A percentile compares a stretch with the other conserved stretches of the same genome.
Evolutionary conservation across 2,113 vertebrate species (phyloP).

Genomic region (Ageneiosus marmoratus): DNA sequence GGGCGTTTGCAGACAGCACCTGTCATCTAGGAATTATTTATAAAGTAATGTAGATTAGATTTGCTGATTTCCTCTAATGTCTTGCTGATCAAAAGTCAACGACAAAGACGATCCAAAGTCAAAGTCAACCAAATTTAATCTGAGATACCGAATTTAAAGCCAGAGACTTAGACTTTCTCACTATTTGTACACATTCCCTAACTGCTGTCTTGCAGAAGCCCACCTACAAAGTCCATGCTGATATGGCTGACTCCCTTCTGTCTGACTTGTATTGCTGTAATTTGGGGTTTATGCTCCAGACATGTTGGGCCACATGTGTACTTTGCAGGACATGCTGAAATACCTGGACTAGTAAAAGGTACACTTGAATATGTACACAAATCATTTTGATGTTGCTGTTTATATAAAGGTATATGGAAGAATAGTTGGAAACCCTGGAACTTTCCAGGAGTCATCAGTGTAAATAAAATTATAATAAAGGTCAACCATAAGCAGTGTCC

Average conservation of each 20-base stretch:
- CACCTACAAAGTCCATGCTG: constrained; percentile 31
- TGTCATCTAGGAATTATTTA: constrained; percentile 42
- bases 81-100: not conserved
- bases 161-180: constrained; percentile 13
- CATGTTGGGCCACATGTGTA: not conserved
- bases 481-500: constrained; percentile 63
- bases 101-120: not conserved
- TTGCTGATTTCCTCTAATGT: not conserved
- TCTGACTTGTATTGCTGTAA: constrained; percentile 28
- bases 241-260: constrained; percentile 33
- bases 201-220: constrained; percentile 15
- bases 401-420: not conserved
- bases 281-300: constrained; percentile 23
- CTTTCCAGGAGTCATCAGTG: not conserved
- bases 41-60: constrained; percentile 6
- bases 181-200: not conserved
- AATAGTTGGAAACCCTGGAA: constrained; percentile 9
- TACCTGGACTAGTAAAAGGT: not conserved
- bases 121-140: not conserved
- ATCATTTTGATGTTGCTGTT: not conserved
- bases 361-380: not conserved
- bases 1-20: constrained; percentile 50
- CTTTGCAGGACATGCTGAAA: not conserved
- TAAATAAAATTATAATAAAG: constrained; percentile 56
- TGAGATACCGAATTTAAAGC: not conserved